Base-by-base conservation (phyloP, 2,113 vertebrate genomes). In the Phrynocephalus versicolor region DNA sequence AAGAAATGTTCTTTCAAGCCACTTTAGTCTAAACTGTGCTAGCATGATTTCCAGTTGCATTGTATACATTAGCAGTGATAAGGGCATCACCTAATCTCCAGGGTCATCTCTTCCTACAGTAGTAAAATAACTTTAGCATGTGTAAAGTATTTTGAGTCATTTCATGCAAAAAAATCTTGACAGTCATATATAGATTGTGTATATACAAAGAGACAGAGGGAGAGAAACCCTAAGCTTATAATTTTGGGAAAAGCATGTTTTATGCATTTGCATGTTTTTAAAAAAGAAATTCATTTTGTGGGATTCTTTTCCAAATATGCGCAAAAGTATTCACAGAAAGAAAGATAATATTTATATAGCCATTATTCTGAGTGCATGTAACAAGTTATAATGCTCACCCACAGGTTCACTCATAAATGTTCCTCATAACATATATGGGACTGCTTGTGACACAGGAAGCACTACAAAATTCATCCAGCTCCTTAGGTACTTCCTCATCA, bases 51-150 rank as follows among this genome's bases (percentile, higher is more conserved):
- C 74, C 90, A 93, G 89, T 92, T 88, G 75, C 79, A 72, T 85
- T 93, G 94, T 94, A 39, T 93, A 94, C 81, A n/a, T 92, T 92
- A 95, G 64, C 37, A 58, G 88, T 27, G 91, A 92, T 93, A 94
- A 94, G 89, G 90, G 78, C 78, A 74, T 89, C 77, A n/a, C 55
- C 81, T 94, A 92, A 95, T 94, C 94, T 93, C 2, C 23, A 55
- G 88, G 91, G 91, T 94, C 91, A 93, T 94, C 94, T 94, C 81
- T 89, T 88, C 87, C 87, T 95, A 90, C 92, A 88, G 91, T 88
- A 92, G 90, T 93, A 92, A 93, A 94, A 91, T 88, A 93, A 84
- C 85, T 93, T 60, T 75, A 91, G 86, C 1, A 0, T 90, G 90
- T 72, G 83, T 88, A 87, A 92, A 92, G 87, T 80, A 87, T 67